These are phyloP conservation scores for Mormyrops boulengeri DNA, from an alignment of 2,797 vertebrate species.

Conservation along the genomic window DNA sequence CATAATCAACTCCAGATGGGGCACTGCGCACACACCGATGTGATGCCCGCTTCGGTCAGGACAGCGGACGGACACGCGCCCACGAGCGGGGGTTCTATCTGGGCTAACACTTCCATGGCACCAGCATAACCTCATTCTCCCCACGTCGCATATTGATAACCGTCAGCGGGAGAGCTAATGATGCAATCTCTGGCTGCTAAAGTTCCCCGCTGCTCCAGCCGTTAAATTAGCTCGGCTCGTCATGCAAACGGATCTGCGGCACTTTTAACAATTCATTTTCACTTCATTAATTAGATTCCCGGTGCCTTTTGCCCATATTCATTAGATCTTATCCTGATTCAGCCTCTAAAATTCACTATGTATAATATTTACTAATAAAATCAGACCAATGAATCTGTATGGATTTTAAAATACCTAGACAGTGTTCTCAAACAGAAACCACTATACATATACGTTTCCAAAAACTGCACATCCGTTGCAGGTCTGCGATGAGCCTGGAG, in stretches of 20 bases:
- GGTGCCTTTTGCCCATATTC: neutral
- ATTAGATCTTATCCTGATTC: neutral
- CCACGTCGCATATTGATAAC: constrained; percentile 2
- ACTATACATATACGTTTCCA: neutral
- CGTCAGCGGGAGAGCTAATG: constrained; percentile 11
- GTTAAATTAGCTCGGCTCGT: constrained; percentile 10
- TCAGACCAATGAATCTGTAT: neutral
- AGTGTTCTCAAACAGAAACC: neutral
- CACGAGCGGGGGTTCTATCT: neutral
- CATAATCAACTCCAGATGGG: neutral
- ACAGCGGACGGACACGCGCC: neutral
- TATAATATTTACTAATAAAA: neutral
- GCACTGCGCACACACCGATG: neutral
- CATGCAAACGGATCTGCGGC: neutral
- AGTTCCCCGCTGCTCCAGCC: neutral
- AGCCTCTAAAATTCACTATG: constrained; percentile 6
- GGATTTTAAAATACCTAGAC: neutral
- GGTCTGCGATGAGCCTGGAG: neutral
- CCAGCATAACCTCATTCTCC: neutral
- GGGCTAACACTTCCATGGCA: neutral
- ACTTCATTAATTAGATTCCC: constrained; percentile 15
- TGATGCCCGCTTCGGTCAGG: neutral
- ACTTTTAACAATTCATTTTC: constrained; percentile 18
- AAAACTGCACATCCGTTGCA: neutral
- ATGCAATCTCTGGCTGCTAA: constrained; percentile 11